These are phyloP conservation scores for Rhabdophis nuchalis DNA, from an alignment of 2,797 vertebrate species.

Conservation along the genomic window DNA sequence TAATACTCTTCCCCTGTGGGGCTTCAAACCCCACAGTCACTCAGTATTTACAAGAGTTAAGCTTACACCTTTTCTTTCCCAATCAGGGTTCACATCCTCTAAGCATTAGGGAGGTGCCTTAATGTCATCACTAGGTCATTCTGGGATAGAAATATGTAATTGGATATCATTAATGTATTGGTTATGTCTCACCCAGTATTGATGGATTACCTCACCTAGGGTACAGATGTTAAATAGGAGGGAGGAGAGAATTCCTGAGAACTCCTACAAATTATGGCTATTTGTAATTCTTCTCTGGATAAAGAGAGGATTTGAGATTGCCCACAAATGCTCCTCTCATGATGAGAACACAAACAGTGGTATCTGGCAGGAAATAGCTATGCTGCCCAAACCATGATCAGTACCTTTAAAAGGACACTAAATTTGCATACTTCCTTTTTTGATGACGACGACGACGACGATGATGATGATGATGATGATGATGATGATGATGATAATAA, in stretches of 20 bases:
- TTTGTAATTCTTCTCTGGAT: neutral
- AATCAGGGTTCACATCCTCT: neutral
- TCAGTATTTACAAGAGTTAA: neutral
- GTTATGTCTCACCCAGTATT: too few relatives aligned
- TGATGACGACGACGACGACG: too few relatives aligned
- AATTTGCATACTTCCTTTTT: neutral
- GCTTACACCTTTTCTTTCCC: neutral
- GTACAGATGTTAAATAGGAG: too few relatives aligned
- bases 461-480: too few relatives aligned
- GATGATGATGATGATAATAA: too few relatives aligned
- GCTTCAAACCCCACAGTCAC: neutral
- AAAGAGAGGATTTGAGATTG: neutral
- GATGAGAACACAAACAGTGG: neutral
- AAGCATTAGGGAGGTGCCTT: neutral
- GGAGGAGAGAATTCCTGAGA: too few relatives aligned
- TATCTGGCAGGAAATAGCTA: neutral
- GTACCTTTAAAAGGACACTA: neutral
- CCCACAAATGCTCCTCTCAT: too few relatives aligned
- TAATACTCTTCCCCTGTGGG: conserved; percentile 31
- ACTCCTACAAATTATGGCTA: too few relatives aligned
- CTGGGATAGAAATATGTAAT: neutral
- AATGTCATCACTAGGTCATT: neutral
- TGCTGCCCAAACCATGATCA: neutral
- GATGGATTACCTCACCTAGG: too few relatives aligned
- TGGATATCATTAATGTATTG: neutral